These are phyloP conservation scores for Augiades crinisus DNA, from an alignment of 2,888 invertebrate species.

Conservation along the genomic window DNA sequence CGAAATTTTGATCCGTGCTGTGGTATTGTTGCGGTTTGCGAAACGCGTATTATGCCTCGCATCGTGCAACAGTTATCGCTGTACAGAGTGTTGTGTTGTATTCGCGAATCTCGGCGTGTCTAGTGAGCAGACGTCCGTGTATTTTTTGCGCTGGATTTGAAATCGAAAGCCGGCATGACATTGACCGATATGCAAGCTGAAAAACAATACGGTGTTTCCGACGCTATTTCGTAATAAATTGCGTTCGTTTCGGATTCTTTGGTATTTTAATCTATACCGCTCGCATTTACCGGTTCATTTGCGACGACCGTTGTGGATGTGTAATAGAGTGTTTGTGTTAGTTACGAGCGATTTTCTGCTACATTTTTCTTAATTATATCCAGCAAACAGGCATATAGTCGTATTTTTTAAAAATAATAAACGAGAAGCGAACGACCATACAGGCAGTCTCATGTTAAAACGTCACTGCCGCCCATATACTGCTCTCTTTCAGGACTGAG, in stretches of 20 bases:
- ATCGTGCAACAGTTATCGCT: neutral
- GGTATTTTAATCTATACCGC: conserved; percentile 31
- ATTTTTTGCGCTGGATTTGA: conserved; percentile 35
- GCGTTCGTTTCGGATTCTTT: conserved; percentile 26
- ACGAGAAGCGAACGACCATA: no score
- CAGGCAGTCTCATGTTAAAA: no score
- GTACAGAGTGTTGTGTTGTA: neutral
- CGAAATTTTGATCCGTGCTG: neutral
- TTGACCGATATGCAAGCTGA: conserved; percentile 68
- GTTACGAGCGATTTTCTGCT: conserved; percentile 7
- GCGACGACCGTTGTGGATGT: conserved; percentile 9
- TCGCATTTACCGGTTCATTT: conserved; percentile 29
- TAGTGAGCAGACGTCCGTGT: neutral
- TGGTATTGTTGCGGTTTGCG: conserved; percentile 14
- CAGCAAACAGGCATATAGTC: no score
- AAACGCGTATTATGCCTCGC: neutral
- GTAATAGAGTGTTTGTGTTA: conserved; percentile 3
- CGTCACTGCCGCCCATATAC: no score
- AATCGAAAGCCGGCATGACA: conserved; percentile 65
- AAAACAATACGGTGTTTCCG: conserved; percentile 58
- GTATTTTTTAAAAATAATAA: no score
- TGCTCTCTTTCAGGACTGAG: no score
- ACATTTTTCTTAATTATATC: neutral
- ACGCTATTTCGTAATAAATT: conserved; percentile 37
- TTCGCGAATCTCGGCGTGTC: conserved; percentile 5